Conservation (phyloP, 2,888 invertebrate genomes). For the Pseudoips prasinana region DNA sequence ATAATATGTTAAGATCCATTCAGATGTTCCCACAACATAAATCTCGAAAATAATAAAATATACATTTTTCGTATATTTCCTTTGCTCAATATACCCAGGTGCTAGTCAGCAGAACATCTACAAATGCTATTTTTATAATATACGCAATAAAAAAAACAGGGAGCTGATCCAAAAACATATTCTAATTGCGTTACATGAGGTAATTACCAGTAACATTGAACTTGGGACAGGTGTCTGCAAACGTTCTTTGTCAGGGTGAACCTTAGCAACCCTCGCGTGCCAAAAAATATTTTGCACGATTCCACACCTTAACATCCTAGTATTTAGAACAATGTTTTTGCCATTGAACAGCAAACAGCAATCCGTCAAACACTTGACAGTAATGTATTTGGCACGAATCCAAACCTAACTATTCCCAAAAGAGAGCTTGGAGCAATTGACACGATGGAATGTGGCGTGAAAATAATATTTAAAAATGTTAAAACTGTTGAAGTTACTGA, state of each 20-base stretch:
- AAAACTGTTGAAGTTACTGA: background rate
- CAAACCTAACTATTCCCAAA: slow-evolving; percentile 43
- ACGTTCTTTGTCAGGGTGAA: slow-evolving; percentile 21
- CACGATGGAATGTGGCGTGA: slow-evolving; percentile 5
- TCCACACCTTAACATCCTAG: slow-evolving; percentile 19
- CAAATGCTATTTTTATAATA: slow-evolving; percentile 10
- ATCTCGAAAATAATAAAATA: no score
- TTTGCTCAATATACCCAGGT: no score
- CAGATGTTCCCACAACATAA: no score
- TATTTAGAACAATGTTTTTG: slow-evolving; percentile 26
- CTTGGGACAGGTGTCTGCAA: slow-evolving; percentile 59
- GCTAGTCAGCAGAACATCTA: no score
- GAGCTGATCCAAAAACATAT: slow-evolving; percentile 22
- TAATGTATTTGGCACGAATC: slow-evolving; percentile 46
- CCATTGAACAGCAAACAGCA: slow-evolving; percentile 18
- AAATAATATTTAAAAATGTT: slow-evolving; percentile 8
- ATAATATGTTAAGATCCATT: no score
- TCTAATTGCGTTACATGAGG: slow-evolving; percentile 52
- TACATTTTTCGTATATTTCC: no score
- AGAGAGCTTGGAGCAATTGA: slow-evolving; percentile 19
- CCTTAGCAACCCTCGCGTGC: slow-evolving; percentile 6
- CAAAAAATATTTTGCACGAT: slow-evolving; percentile 17
- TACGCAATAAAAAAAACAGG: slow-evolving; percentile 13
- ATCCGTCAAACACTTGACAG: slow-evolving; percentile 33
- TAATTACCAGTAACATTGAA: slow-evolving; percentile 69